Base-by-base conservation (phyloP, 2,888 invertebrate genomes). In the Blera fallax region DNA sequence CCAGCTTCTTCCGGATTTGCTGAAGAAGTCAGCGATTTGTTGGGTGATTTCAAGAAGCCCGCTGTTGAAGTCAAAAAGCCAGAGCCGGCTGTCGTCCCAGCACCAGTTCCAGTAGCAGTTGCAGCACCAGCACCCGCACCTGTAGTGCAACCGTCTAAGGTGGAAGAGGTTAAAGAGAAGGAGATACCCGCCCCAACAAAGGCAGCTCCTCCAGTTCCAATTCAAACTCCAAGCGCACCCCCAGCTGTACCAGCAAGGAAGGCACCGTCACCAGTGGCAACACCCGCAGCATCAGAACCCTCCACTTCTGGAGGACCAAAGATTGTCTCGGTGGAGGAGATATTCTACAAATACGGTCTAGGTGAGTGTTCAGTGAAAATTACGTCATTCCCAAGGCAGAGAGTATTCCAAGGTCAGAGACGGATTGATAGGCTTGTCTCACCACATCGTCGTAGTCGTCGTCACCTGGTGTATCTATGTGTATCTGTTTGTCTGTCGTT, bases 291-390 rank as follows among this genome's bases (percentile, higher is more conserved):
- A 14, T 10, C 32, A 8, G 67, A 72, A 6, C 34, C 76, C n/a
- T 76, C 76, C 11, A 48, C 79, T 21, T 62, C 72, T 67, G 69
- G 14, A 48, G 87, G 76, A 54, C 58, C 81, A 29, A 90, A 90
- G 73, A 91, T 92, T 87, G 90, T 92, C 52, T 91, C 91, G 79
- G 94, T 95, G 10, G 94, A 95, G 88, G 94, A 94, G 72, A 94
- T 95, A 88, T 95, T 95, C 91, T 93, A 94, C 89, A 94, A 94
- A 91, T 94, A 95, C 92, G 95, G 94, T 81, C 91, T 95, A 85
- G 95, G 95, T 95, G 90, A 94, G 95, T 94, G 40, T 32, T 60
- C 6, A 62, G 11, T 7, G 40, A 69, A 64, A 76, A 81, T 85
- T 85, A 85, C 85, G 85, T 85, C 85, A 85, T 77, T 65, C 40